Base-by-base conservation (phyloP, 2,797 vertebrate genomes). In the Fratercula arctica region DNA sequence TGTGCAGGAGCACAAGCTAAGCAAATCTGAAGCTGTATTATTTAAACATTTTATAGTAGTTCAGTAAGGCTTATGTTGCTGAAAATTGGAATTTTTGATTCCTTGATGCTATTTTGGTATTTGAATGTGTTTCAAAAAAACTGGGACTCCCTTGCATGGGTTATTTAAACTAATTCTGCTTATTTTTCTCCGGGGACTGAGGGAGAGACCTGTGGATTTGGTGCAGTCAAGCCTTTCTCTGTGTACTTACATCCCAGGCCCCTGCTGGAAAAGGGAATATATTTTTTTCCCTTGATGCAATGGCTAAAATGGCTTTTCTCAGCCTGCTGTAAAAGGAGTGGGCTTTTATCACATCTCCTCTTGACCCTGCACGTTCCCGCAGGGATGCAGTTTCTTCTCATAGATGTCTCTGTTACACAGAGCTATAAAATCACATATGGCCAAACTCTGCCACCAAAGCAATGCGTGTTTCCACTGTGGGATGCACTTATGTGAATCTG, bases 321-420 rank as follows among this genome's bases (percentile, higher is more conserved):
- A 88, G 63, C 43, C 43, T 79, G 35, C 63, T 94, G 51, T 75
- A 74, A 86, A 68, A 92, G 57, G 51, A 95, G 13, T 7, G 90
- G 76, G 66, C 88, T 97, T 96, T 95, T 93, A 76, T 79, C 94
- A 59, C 89, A 6, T 90, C 78, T 92, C n/a, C 26, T 77, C 68
- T 39, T 83, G 89, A 92, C 64, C 74, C 84, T 81, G 78, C 25
- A 7, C 1, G 0, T 88, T 79, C 66, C 83, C 13, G 0, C n/a
- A 31, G 81, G 83, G 90, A 29, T 41, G 35, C 26, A 67, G 60
- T 46, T 87, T n/a, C 78, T 78, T 57, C 63, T 75, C 79, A 6
- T 20, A 26, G 57, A 20, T 31, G n/a, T 82, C 51, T 64, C 48
- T 70, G 59, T 75, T 66, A 23, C 35, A 10, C 43, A 50, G 68